Evolutionary conservation across 2,888 invertebrate species (phyloP).

Genomic region (Beris chalybata): DNA sequence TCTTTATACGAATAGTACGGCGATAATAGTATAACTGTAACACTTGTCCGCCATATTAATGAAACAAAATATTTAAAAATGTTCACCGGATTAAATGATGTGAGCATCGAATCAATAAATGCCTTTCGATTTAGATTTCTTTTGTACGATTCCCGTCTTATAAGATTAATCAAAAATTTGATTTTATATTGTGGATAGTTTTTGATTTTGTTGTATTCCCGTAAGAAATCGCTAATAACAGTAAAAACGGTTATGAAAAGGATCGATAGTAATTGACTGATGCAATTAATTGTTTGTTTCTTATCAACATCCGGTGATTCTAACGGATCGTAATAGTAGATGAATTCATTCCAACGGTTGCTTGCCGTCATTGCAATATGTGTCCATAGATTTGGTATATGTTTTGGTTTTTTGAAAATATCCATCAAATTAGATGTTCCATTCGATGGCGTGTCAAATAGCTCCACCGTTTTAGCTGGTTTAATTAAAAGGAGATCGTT

Average conservation of each 20-base stretch:
- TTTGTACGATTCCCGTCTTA: conserved; percentile 51
- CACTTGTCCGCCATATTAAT: conserved; percentile 49
- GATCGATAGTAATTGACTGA: conserved; percentile 61
- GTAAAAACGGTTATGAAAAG: conserved; percentile 67
- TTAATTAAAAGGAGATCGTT: conserved; percentile 73
- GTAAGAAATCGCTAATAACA: conserved; percentile 64
- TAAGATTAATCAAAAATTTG: conserved; percentile 57
- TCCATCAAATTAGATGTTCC: conserved; percentile 57
- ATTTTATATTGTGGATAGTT: conserved; percentile 57
- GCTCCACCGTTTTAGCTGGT: conserved; percentile 36
- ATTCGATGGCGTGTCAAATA: conserved; percentile 19
- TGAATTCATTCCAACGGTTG: conserved; percentile 79
- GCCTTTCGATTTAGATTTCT: conserved; percentile 53
- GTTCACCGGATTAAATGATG: conserved; percentile 57
- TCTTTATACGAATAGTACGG: conserved; percentile 50
- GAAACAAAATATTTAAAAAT: conserved; percentile 49
- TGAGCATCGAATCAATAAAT: conserved; percentile 52
- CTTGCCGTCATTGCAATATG: conserved; percentile 69
- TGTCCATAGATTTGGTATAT: conserved; percentile 67
- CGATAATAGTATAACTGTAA: conserved; percentile 32
- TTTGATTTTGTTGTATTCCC: conserved; percentile 57
- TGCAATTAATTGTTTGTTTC: conserved; percentile 46
- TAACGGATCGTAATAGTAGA: conserved; percentile 75
- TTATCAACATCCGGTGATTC: conserved; percentile 63
- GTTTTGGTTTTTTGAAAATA: conserved; percentile 64